Evolutionary conservation across 2,113 vertebrate genomes (phyloP).

Genomic region (Saccopteryx leptura): DNA sequence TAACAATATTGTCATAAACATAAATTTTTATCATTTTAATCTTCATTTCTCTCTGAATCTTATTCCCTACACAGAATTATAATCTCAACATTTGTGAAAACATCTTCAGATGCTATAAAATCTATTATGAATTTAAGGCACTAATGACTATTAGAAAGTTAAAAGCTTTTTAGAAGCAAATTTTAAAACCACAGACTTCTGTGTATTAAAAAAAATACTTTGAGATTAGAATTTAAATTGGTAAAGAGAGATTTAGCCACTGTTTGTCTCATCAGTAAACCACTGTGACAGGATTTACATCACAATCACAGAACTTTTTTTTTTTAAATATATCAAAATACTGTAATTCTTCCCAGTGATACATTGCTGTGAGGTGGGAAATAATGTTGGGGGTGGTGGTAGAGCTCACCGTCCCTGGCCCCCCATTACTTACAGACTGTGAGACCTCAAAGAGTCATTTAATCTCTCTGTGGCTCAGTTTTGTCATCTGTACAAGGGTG

Average conservation of each 20-base stretch:
- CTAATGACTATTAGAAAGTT: not conserved
- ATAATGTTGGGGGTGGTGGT: not conserved
- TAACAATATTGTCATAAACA: slow-evolving; percentile 38
- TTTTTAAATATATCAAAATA: not conserved
- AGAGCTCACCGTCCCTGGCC: not conserved
- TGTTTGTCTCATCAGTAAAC: not conserved
- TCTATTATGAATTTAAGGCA: slow-evolving; percentile 35
- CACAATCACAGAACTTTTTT: not conserved
- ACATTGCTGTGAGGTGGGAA: not conserved
- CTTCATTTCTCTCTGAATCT: slow-evolving; percentile 17
- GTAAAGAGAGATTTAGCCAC: not conserved
- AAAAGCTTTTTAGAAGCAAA: slow-evolving; percentile 6
- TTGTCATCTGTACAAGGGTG: not conserved
- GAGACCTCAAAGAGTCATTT: not conserved
- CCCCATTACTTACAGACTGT: not conserved
- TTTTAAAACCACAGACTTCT: not conserved
- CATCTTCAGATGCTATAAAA: not conserved
- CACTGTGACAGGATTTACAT: slow-evolving; percentile 5
- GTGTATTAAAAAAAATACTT: not conserved
- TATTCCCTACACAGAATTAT: not conserved
- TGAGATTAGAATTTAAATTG: not conserved
- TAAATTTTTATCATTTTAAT: not conserved
- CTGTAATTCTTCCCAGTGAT: not conserved
- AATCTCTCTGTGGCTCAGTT: not conserved
- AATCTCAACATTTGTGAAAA: slow-evolving; percentile 35